Percentiles rank a stretch among this genome's conserved stretches.
phyloP scores from a whole-genome alignment of 1,140 invertebrate genomes.

The Muscidifurax raptorellus region DNA sequence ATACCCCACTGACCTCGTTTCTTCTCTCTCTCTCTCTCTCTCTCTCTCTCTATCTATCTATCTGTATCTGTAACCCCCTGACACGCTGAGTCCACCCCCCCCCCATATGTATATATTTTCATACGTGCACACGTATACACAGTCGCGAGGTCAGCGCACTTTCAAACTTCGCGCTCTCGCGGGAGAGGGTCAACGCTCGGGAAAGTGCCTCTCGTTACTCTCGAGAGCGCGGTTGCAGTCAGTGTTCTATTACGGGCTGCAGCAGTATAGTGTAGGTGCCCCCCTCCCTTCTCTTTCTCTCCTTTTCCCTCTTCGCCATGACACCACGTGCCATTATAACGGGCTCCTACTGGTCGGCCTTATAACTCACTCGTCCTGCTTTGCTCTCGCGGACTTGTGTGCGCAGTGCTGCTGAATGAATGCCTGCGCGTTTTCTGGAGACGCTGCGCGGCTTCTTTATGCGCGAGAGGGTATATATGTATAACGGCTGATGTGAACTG shows the following conservation, averaged over 20 bases:
- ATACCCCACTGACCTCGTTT: slow-evolving; percentile 36
- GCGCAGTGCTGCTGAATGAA: neutral
- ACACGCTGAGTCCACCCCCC: too few species aligned
- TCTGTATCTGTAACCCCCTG: neutral
- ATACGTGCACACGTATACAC: neutral
- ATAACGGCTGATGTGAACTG: neutral
- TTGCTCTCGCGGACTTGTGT: neutral
- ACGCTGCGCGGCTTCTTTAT: neutral
- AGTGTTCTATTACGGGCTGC: slow-evolving; percentile 61
- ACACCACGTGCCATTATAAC: slow-evolving; percentile 60
- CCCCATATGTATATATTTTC: too few species aligned
- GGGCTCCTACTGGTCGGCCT: slow-evolving; percentile 35
- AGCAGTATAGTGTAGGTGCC: slow-evolving; percentile 15
- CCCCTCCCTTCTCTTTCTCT: slow-evolving; percentile 18
- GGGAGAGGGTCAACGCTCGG: slow-evolving; percentile 69
- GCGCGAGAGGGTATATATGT: neutral
- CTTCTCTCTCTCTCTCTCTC: neutral
- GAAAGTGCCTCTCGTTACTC: slow-evolving; percentile 65
- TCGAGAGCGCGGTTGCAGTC: slow-evolving; percentile 52
- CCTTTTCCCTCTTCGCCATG: slow-evolving; percentile 50
- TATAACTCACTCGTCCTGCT: slow-evolving; percentile 32
- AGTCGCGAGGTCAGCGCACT: neutral
- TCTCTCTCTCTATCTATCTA: neutral
- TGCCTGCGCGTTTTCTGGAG: neutral
- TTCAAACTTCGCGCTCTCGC: slow-evolving; percentile 1